phyloP scores from a whole-genome alignment of 2,797 vertebrate genomes.

The Myripristis murdjan region DNA sequence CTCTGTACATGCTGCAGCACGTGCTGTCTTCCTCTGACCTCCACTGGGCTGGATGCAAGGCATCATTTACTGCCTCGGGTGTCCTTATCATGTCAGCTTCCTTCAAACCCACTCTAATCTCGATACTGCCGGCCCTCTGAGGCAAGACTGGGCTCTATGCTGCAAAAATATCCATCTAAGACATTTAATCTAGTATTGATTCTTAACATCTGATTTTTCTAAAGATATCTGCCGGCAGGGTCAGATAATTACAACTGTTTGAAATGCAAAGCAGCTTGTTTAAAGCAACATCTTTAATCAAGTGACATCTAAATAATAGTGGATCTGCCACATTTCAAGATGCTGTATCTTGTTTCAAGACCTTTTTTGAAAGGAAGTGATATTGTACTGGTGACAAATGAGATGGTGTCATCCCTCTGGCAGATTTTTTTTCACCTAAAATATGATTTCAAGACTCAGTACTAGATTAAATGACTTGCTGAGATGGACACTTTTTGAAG shows the following conservation, averaged over 20 bases:
- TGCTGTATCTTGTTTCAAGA: background rate
- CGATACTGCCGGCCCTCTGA: slow-evolving; percentile 41
- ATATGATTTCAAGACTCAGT: background rate
- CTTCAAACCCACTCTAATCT: slow-evolving; percentile 55
- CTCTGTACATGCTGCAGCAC: slow-evolving; percentile 24
- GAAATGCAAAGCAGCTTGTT: background rate
- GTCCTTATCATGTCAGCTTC: slow-evolving; percentile 57
- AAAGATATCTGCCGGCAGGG: slow-evolving; percentile 6
- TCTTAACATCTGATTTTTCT: slow-evolving; percentile 23
- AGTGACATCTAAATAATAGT: no score
- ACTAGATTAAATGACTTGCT: background rate
- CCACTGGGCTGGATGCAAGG: slow-evolving; percentile 42
- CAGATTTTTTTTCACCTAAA: background rate
- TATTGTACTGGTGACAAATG: background rate
- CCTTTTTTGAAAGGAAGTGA: background rate
- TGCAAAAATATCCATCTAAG: slow-evolving; percentile 36
- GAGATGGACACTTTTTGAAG: slow-evolving; percentile 33
- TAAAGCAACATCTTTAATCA: background rate
- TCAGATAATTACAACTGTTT: slow-evolving; percentile 5
- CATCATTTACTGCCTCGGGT: slow-evolving; percentile 52
- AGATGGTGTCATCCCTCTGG: background rate
- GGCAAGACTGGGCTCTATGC: slow-evolving; percentile 22
- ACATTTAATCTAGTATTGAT: slow-evolving; percentile 43
- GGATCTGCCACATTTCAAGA: background rate
- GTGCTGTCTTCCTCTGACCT: slow-evolving; percentile 62